Conservation (phyloP, 1,140 invertebrate species). For the Stegodyphus mimosarum region DNA sequence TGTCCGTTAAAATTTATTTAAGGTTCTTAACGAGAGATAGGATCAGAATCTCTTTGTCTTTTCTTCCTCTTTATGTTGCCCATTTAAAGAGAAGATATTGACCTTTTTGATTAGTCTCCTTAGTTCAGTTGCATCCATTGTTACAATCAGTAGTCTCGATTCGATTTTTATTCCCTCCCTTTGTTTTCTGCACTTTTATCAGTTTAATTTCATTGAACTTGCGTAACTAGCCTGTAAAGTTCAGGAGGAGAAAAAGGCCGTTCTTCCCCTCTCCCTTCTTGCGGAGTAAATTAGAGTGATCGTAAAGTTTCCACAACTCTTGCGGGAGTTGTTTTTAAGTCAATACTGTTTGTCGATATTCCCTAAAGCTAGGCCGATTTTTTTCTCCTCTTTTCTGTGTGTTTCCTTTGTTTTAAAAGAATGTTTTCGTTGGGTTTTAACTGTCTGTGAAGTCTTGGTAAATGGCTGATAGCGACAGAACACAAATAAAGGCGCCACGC, state of each 20-base stretch:
- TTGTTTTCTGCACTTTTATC: slow-evolving; percentile 1
- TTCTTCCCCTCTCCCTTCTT: not conserved
- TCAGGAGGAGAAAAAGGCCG: not conserved
- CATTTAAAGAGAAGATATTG: not conserved
- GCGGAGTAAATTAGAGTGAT: slow-evolving; percentile 12
- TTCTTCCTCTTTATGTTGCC: not conserved
- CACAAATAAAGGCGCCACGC: not conserved
- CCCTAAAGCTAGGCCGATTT: not conserved
- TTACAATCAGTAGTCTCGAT: slow-evolving; percentile 11
- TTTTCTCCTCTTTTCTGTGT: not conserved
- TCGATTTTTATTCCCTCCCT: not conserved
- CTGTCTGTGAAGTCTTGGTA: not conserved
- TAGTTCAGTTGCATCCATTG: not conserved
- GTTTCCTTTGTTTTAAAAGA: not conserved
- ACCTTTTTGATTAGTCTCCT: not conserved
- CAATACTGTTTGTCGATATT: slow-evolving; percentile 27
- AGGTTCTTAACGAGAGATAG: not conserved
- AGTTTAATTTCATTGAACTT: slow-evolving; percentile 33
- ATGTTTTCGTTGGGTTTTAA: no score
- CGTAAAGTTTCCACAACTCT: slow-evolving; percentile 5
- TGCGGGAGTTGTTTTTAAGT: slow-evolving; percentile 2
- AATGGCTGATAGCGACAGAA: slow-evolving; percentile 5
- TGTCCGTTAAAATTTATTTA: not conserved
- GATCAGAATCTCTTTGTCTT: not conserved
- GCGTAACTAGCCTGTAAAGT: slow-evolving; percentile 21